A percentile compares a stretch with the other conserved stretches of the same genome.
Conservation (phyloP, 2,888 invertebrate genomes). For the Biston stratarius region DNA sequence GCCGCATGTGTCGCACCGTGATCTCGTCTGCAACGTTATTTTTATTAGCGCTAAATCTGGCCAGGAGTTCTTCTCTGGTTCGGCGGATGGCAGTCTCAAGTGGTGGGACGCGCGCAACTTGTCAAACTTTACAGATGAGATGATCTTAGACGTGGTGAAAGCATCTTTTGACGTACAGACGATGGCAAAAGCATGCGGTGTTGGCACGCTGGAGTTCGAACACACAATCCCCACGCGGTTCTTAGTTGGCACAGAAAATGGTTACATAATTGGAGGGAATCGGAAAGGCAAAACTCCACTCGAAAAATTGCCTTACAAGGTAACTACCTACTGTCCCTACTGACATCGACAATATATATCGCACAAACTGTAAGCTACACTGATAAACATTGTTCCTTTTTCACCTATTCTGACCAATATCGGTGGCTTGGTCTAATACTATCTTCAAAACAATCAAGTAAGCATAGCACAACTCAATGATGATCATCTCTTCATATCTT, state of each 20-base stretch:
- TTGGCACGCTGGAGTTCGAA: slow-evolving; percentile 89
- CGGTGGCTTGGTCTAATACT: no score
- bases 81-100: slow-evolving; percentile 94
- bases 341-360: not conserved
- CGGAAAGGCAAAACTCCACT: slow-evolving; percentile 89
- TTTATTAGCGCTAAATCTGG: slow-evolving; percentile 98
- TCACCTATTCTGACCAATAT: no score
- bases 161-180: slow-evolving; percentile 79
- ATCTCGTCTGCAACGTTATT: slow-evolving; percentile 93
- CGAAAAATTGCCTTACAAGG: slow-evolving; percentile 88
- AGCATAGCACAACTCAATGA: not conserved
- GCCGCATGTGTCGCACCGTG: slow-evolving; percentile 93
- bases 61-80: slow-evolving; percentile 96
- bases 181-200: slow-evolving; percentile 86
- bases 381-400: no score
- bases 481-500: no score
- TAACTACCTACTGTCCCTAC: slow-evolving; percentile 53
- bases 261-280: slow-evolving; percentile 88
- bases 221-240: slow-evolving; percentile 91
- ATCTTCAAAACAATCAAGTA: no score
- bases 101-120: slow-evolving; percentile 92
- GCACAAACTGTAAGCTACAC: no score
- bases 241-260: slow-evolving; percentile 90
- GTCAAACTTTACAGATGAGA: slow-evolving; percentile 87
- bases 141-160: slow-evolving; percentile 89